These are phyloP conservation scores for Pachliopta kotzebuea DNA, from an alignment of 2,888 invertebrate genomes.

Conservation along the genomic window DNA sequence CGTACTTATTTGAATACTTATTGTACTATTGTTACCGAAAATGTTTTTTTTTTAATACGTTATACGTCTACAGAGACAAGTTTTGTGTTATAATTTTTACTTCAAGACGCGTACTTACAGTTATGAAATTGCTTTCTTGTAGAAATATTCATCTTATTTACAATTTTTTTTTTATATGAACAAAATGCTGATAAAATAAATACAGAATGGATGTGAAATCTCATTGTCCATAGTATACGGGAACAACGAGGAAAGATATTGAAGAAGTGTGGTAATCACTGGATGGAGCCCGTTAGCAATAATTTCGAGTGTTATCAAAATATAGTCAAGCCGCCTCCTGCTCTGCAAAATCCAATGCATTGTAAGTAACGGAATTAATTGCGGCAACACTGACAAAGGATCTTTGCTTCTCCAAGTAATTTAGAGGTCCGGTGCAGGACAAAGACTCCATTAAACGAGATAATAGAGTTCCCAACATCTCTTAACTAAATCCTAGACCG, in stretches of 20 bases:
- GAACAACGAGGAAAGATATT: neutral
- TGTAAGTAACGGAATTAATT: neutral
- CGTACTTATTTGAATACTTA: neutral
- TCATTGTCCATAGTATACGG: too few relatives aligned
- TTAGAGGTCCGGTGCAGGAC: constrained; percentile 7
- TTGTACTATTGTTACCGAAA: neutral
- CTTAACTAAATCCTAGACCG: neutral
- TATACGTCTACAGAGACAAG: neutral
- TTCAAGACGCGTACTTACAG: neutral
- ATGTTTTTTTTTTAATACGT: neutral
- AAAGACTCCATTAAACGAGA: constrained; percentile 8
- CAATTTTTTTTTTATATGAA: neutral
- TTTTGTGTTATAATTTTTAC: neutral
- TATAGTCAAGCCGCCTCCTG: neutral
- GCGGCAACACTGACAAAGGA: neutral
- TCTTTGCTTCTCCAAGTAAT: neutral
- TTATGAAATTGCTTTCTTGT: neutral
- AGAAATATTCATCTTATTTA: neutral
- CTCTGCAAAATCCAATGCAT: neutral
- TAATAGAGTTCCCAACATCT: constrained; percentile 14
- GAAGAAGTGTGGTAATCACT: too few relatives aligned
- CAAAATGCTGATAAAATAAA: too few relatives aligned
- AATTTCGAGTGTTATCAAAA: neutral
- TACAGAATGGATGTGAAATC: too few relatives aligned
- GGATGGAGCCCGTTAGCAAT: neutral